Percentiles rank a stretch among this genome's conserved stretches.
phyloP scores from a whole-genome alignment of 2,113 vertebrate species.

The Cettia cetti region DNA sequence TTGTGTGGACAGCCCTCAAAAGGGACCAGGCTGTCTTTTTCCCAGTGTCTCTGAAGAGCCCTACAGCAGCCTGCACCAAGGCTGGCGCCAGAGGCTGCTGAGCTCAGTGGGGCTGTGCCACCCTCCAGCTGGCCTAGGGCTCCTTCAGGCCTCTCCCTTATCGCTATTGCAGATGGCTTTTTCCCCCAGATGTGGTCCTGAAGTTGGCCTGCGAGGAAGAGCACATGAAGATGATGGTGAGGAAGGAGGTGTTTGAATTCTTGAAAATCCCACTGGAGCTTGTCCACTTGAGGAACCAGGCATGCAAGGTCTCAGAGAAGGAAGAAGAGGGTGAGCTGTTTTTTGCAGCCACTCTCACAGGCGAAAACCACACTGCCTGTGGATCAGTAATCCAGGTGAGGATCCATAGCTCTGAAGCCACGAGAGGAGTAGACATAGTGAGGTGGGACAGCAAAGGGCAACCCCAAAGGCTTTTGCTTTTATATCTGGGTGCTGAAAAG shows the following conservation, averaged over 20 bases:
- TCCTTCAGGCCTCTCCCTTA: constrained; percentile 33
- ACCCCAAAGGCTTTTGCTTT: background rate
- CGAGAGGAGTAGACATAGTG: background rate
- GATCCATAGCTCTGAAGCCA: background rate
- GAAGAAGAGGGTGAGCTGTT: constrained; percentile 11
- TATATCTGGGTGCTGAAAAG: background rate
- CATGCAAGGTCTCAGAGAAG: constrained; percentile 52
- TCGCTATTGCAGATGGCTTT: constrained; percentile 46
- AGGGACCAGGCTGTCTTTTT: background rate
- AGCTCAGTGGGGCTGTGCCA: background rate
- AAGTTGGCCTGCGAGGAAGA: constrained; percentile 60
- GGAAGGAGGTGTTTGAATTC: constrained; percentile 53
- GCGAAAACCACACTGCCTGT: constrained; percentile 62
- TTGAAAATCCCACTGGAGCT: constrained; percentile 17
- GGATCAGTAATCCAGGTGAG: constrained; percentile 62
- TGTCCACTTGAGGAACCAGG: constrained; percentile 42
- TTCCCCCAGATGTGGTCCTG: constrained; percentile 52
- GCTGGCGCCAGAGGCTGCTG: background rate
- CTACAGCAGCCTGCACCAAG: background rate
- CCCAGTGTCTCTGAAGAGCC: background rate
- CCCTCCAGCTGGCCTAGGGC: background rate
- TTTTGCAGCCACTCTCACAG: constrained; percentile 53
- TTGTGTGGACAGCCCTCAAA: background rate
- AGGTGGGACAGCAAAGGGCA: background rate
- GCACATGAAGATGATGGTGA: constrained; percentile 67